Evolutionary conservation across 2,888 invertebrate species (phyloP).

Genomic region (Yponomeuta plumbellus): DNA sequence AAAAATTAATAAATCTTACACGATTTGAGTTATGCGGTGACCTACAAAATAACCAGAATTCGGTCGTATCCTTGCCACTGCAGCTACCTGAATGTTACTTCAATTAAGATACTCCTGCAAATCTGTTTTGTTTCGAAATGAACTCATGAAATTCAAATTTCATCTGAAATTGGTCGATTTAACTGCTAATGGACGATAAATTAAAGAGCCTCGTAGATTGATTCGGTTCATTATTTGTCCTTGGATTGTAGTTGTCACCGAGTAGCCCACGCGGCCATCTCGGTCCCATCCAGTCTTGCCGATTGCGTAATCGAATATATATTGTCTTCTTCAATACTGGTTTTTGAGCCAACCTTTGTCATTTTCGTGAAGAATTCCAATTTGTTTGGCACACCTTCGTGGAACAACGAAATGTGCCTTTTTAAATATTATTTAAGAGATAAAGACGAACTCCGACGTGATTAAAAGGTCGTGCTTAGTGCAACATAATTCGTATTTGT

Average conservation of each 20-base stretch:
- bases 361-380: neutral
- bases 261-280: constrained; percentile 28
- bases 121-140: constrained; percentile 19
- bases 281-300: neutral
- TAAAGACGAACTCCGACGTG: neutral
- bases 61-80: neutral
- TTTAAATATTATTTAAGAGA: neutral
- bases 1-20: neutral
- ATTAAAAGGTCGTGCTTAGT: too few relatives aligned
- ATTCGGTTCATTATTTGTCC: constrained; percentile 36
- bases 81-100: neutral
- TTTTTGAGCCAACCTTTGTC: constrained; percentile 9
- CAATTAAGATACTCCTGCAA: neutral
- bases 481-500: too few relatives aligned
- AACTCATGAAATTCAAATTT: constrained; percentile 21
- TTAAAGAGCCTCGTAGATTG: constrained; percentile 34
- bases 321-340: constrained; percentile 4
- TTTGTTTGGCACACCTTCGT: neutral
- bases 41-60: neutral
- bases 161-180: constrained; percentile 25
- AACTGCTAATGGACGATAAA: constrained; percentile 44
- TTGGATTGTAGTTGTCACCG: constrained; percentile 54
- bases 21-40: neutral
- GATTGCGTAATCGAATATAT: constrained; percentile 11
- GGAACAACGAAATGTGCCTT: neutral